phyloP scores from a whole-genome alignment of 2,113 vertebrate genomes.

The Polyodon spathula region DNA sequence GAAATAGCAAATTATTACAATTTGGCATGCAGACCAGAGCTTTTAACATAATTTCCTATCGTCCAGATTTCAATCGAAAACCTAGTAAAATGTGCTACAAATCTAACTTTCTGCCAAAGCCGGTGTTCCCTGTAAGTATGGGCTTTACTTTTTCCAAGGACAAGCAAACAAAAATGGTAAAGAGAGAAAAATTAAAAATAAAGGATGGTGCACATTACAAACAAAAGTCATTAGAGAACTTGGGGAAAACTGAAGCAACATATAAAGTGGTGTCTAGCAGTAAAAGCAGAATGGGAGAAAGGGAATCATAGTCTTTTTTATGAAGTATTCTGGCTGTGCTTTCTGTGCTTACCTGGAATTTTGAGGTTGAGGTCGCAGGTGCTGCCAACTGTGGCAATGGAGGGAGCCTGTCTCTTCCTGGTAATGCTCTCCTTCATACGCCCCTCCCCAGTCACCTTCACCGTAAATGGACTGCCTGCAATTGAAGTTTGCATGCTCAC shows the following conservation, averaged over 20 bases:
- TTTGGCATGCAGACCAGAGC: no score
- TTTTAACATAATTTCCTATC: neutral
- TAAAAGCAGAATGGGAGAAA: no score
- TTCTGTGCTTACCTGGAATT: slow-evolving; percentile 70
- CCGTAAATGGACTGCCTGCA: slow-evolving; percentile 87
- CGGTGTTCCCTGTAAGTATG: neutral
- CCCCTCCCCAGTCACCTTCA: slow-evolving; percentile 84
- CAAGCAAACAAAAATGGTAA: neutral
- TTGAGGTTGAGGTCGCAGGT: slow-evolving; percentile 95
- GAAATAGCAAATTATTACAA: no score
- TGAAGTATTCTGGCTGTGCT: neutral
- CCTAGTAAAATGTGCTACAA: neutral
- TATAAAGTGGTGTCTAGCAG: no score
- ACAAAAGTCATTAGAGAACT: no score
- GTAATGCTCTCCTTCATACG: slow-evolving; percentile 96
- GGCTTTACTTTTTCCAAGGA: slow-evolving; percentile 3
- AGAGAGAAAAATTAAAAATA: neutral
- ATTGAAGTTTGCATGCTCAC: no score
- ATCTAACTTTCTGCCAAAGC: slow-evolving; percentile 1
- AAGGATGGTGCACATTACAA: neutral
- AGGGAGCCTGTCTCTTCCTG: slow-evolving; percentile 75
- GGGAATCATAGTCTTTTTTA: neutral
- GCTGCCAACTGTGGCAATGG: slow-evolving; percentile 85
- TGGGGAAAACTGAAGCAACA: no score
- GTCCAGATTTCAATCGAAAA: neutral